A percentile compares a stretch with the other conserved stretches of the same genome.
These are phyloP conservation scores for Phrynocephalus guinanensis DNA, from an alignment of 2,797 vertebrate genomes.

Conservation along the genomic window DNA sequence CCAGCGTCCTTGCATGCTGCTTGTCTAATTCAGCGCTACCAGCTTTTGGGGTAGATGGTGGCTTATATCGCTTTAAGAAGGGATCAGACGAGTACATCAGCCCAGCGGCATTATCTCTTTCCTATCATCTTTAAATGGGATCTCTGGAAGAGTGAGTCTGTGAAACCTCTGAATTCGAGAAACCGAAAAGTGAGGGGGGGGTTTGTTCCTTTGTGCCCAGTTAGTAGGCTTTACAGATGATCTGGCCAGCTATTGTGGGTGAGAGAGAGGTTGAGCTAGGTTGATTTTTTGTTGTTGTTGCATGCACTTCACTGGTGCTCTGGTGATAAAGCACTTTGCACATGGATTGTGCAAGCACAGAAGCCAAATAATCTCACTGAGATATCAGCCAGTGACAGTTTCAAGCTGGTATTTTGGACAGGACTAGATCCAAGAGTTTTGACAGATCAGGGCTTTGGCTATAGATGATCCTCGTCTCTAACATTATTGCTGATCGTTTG, in stretches of 20 bases:
- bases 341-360: neutral
- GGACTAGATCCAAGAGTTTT: constrained; percentile 9
- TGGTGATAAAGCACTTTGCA: neutral
- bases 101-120: neutral
- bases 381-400: neutral
- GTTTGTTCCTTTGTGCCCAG: no score
- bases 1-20: neutral
- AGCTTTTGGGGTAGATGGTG: neutral
- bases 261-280: neutral
- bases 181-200: no score
- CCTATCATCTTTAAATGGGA: neutral
- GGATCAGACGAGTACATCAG: neutral
- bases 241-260: neutral
- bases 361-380: constrained; percentile 13
- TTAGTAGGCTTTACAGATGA: neutral
- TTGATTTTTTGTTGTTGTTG: neutral
- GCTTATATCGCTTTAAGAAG: neutral
- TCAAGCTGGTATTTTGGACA: constrained; percentile 19
- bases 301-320: neutral
- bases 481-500: neutral
- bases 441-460: constrained; percentile 8
- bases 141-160: neutral
- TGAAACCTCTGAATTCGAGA: neutral
- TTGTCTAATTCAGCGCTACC: neutral
- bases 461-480: neutral